Base-by-base conservation (phyloP, 2,797 vertebrate genomes). In the Miichthys miiuy region DNA sequence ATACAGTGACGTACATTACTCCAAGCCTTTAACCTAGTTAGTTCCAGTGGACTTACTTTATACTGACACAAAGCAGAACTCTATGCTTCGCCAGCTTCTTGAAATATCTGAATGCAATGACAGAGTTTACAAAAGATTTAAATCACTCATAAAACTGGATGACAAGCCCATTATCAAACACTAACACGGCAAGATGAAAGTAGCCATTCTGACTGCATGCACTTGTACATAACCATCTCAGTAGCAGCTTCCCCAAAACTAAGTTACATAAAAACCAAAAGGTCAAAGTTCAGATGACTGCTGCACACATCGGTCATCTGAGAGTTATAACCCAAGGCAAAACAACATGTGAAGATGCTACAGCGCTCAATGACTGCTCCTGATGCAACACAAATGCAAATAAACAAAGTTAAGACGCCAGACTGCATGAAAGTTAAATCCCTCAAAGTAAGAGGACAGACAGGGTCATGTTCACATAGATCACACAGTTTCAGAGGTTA, bases 271-370 rank as follows among this genome's bases (percentile, higher is more conserved):
- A 44, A 14, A 56, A 69, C 55, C 47, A 27, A 47, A 41, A 70
- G 79, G 78, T 85, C 77, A 89, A 89, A 79, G 83, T 80, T 83
- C 77, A 79, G 17, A 55, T 3, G n/a, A n/a, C n/a, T n/a, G 46
- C 66, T 50, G 48, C 58, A 60, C 3, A 2, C 52, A 4, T 9
- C 7, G 34, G 38, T 42, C 48, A 66, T 34, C 4, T 9, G 58
- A 64, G 23, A 0, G 52, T 18, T n/a, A 42, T 14, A 34, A 44
- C 30, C 20, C 6, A 0, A 34, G 7, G 62, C 42, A 55, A 44
- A 60, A 34, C 56, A 69, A 58, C 69, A 77, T 10, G 9, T 18
- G 27, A 41, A 57, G 60, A 74, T 1, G 25, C 52, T 20, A 20
- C 16, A 17, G 46, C 21, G 42, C 34, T 48, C 46, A 61, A 2